Percentiles rank a stretch among this genome's conserved stretches.
These are phyloP conservation scores for Trisateles emortualis DNA, from an alignment of 2,888 invertebrate genomes.

Conservation along the genomic window DNA sequence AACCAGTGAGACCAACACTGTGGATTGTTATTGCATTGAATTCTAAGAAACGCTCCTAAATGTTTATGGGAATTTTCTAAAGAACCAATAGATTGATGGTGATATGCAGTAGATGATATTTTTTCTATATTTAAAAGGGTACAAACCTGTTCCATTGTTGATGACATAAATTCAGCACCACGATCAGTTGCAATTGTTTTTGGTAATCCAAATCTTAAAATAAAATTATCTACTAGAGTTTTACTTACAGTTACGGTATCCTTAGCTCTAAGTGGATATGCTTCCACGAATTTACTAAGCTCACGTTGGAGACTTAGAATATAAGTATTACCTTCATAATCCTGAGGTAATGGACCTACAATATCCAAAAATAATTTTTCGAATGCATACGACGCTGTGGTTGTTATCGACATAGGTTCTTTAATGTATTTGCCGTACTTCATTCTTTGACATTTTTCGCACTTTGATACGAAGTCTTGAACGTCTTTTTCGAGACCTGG, in stretches of 20 bases:
- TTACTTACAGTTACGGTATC: conserved; percentile 1
- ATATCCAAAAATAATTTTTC: conserved; percentile 23
- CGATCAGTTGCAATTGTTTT: too few relatives aligned
- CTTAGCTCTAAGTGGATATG: conserved; percentile 1
- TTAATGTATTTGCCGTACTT: background rate
- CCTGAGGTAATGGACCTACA: conserved; percentile 3
- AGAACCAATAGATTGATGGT: background rate
- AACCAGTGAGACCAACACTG: background rate
- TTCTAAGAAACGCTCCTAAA: background rate
- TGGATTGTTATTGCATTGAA: background rate
- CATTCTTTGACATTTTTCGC: background rate
- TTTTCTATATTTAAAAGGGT: too few relatives aligned
- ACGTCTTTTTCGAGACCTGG: background rate
- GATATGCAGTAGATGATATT: background rate
- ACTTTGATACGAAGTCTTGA: background rate
- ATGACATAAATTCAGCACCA: too few relatives aligned
- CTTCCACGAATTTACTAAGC: conserved; percentile 8
- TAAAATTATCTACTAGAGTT: conserved; percentile 7
- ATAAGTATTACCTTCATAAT: conserved; percentile 5
- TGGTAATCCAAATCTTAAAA: conserved; percentile 3
- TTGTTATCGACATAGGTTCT: background rate
- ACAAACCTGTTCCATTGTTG: too few relatives aligned
- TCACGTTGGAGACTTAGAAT: conserved; percentile 9
- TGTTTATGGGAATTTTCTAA: background rate
- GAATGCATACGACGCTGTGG: conserved; percentile 15